Conservation (phyloP, 2,797 vertebrate species). For the Myoxocephalus aenaeus region DNA sequence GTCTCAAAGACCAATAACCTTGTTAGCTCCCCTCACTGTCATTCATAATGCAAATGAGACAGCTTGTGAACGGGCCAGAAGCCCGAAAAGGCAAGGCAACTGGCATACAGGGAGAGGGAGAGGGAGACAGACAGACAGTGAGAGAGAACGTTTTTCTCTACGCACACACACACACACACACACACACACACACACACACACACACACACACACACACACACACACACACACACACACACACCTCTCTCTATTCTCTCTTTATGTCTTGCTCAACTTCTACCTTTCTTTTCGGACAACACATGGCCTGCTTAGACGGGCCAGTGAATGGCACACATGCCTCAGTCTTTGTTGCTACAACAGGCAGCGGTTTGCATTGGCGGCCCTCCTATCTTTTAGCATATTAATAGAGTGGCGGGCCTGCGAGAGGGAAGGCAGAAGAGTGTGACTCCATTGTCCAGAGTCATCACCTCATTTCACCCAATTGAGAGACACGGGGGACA, state of each 20-base stretch:
- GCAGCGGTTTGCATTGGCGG: conserved; percentile 85
- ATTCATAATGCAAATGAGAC: conserved; percentile 93
- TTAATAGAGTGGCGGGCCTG: conserved; percentile 89
- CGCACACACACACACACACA: too few relatives aligned
- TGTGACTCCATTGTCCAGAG: conserved; percentile 88
- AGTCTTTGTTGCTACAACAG: conserved; percentile 85
- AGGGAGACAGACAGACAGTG: conserved; percentile 50
- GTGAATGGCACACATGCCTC: conserved; percentile 86
- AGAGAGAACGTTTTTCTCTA: conserved; percentile 30
- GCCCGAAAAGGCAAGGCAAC: conserved; percentile 83
- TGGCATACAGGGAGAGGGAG: conserved; percentile 68
- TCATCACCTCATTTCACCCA: conserved; percentile 90
- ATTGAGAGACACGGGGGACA: conserved; percentile 82
- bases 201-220: conserved; percentile 21
- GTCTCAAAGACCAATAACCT: conserved; percentile 93
- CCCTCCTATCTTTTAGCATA: conserved; percentile 88
- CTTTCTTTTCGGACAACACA: conserved; percentile 73
- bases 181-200: conserved; percentile 13
- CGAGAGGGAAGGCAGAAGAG: conserved; percentile 85
- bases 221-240: conserved; percentile 13
- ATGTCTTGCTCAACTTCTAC: conserved; percentile 80
- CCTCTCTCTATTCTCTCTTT: conserved; percentile 75
- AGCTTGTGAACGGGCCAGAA: conserved; percentile 90
- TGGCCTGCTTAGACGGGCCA: conserved; percentile 73
- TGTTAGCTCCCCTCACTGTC: conserved; percentile 91